Percentiles rank a stretch among this genome's conserved stretches.
phyloP scores from a whole-genome alignment of 2,888 invertebrate species.

The Latheticus oryzae region DNA sequence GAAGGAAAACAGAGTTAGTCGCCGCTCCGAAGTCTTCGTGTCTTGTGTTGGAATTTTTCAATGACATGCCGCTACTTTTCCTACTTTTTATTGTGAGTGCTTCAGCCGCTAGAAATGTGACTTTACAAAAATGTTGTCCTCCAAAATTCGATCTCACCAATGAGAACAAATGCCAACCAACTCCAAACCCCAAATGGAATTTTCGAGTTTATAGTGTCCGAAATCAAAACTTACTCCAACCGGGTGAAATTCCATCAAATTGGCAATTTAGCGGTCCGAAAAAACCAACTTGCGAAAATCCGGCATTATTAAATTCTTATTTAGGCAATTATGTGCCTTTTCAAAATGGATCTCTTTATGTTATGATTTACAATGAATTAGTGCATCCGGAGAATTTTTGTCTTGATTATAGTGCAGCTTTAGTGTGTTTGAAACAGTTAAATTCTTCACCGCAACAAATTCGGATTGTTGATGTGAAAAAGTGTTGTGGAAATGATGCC shows the following conservation, averaged over 20 bases:
- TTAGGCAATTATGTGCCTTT: slow-evolving; percentile 64
- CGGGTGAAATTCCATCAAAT: slow-evolving; percentile 60
- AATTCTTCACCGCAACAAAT: slow-evolving; percentile 55
- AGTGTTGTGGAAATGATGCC: slow-evolving; percentile 78
- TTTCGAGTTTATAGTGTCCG: slow-evolving; percentile 45
- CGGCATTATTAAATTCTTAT: slow-evolving; percentile 53
- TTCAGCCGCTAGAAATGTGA: slow-evolving; percentile 48
- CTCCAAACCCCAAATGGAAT: slow-evolving; percentile 48
- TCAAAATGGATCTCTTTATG: slow-evolving; percentile 74
- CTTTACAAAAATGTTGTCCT: slow-evolving; percentile 56
- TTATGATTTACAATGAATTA: slow-evolving; percentile 66
- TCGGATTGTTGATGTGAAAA: slow-evolving; percentile 65
- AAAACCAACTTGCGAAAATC: slow-evolving; percentile 60
- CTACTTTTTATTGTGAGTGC: slow-evolving; percentile 10
- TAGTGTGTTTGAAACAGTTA: slow-evolving; percentile 71
- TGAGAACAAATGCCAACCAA: slow-evolving; percentile 47
- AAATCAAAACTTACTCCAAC: slow-evolving; percentile 37
- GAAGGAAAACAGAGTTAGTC: slow-evolving; percentile 49
- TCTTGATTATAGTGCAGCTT: slow-evolving; percentile 73
- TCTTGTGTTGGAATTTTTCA: background rate
- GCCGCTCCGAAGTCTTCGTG: slow-evolving; percentile 44
- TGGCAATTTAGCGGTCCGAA: slow-evolving; percentile 64
- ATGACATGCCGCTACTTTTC: slow-evolving; percentile 14
- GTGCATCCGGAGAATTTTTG: slow-evolving; percentile 75
- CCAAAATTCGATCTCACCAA: slow-evolving; percentile 49